These are phyloP conservation scores for Acrossocheilus fasciatus DNA, from an alignment of 2,797 vertebrate genomes.

Conservation along the genomic window DNA sequence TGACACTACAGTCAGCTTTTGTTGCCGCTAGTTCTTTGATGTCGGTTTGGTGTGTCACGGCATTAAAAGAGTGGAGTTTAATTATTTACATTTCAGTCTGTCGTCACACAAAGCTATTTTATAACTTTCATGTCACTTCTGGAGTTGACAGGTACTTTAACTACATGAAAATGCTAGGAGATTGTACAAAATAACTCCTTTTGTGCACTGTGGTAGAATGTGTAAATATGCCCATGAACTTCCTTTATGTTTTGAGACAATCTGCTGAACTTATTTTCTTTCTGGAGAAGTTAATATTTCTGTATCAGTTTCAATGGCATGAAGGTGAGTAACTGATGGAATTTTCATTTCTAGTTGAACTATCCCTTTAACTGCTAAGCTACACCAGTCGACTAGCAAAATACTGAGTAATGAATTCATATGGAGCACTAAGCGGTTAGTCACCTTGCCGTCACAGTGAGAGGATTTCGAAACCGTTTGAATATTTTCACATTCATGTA, in stretches of 20 bases:
- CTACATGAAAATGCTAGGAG: background rate
- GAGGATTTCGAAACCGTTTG: constrained; percentile 30
- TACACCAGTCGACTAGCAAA: background rate
- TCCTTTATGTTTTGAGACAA: background rate
- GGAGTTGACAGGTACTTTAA: background rate
- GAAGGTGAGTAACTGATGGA: background rate
- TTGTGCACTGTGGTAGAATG: background rate
- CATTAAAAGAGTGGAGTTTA: background rate
- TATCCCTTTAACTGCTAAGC: constrained; percentile 7
- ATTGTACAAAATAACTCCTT: background rate
- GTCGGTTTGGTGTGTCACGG: background rate
- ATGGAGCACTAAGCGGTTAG: constrained; percentile 25
- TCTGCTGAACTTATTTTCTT: background rate
- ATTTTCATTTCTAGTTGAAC: background rate
- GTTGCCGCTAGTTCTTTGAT: constrained; percentile 3
- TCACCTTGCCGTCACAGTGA: constrained; percentile 24
- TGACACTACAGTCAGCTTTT: background rate
- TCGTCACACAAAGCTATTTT: background rate
- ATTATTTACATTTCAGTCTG: background rate
- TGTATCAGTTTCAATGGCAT: background rate
- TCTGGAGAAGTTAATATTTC: background rate
- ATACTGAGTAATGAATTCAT: constrained; percentile 15
- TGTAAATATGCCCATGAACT: background rate
- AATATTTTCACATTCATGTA: constrained; percentile 36
- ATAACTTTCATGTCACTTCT: background rate